Evolutionary conservation across 2,888 invertebrate species (phyloP).

Genomic region (Campoplex nolae): DNA sequence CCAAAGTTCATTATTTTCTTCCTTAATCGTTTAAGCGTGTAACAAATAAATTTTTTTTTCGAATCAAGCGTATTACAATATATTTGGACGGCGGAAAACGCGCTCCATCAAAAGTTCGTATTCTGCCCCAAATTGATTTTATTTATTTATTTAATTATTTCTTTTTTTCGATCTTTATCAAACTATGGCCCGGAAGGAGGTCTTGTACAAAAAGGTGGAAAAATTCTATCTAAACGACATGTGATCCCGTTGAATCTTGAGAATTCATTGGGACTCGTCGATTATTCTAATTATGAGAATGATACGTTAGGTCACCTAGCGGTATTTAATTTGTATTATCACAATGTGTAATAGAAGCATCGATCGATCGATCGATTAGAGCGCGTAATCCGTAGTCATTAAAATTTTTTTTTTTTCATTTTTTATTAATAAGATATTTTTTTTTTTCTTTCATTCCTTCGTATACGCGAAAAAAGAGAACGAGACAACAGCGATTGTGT

Average conservation of each 20-base stretch:
- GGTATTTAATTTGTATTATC: constrained; percentile 66
- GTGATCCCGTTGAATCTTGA: constrained; percentile 59
- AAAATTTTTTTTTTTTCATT: constrained; percentile 19
- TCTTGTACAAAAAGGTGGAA: constrained; percentile 77
- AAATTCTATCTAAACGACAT: constrained; percentile 73
- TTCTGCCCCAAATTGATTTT: constrained; percentile 49
- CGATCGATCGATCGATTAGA: constrained; percentile 31
- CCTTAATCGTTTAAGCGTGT: constrained; percentile 42
- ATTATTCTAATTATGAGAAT: constrained; percentile 53
- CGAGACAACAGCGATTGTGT: constrained; percentile 23
- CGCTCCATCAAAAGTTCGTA: constrained; percentile 40
- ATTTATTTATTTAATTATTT: background rate
- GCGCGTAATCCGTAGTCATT: constrained; percentile 52
- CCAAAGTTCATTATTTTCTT: constrained; percentile 76
- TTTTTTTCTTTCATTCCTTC: background rate
- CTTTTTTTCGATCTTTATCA: constrained; percentile 60
- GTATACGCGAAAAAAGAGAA: constrained; percentile 38
- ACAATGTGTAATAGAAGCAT: constrained; percentile 57
- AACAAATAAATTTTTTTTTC: constrained; percentile 37
- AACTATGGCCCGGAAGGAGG: constrained; percentile 73
- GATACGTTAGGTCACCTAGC: constrained; percentile 56
- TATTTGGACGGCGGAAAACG: constrained; percentile 51
- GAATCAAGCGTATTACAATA: constrained; percentile 19
- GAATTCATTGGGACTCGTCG: constrained; percentile 41
- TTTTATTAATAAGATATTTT: background rate